Percentiles rank a stretch among this genome's conserved stretches.
Conservation (phyloP, 2,888 invertebrate genomes). For the Pseudoips prasinana region DNA sequence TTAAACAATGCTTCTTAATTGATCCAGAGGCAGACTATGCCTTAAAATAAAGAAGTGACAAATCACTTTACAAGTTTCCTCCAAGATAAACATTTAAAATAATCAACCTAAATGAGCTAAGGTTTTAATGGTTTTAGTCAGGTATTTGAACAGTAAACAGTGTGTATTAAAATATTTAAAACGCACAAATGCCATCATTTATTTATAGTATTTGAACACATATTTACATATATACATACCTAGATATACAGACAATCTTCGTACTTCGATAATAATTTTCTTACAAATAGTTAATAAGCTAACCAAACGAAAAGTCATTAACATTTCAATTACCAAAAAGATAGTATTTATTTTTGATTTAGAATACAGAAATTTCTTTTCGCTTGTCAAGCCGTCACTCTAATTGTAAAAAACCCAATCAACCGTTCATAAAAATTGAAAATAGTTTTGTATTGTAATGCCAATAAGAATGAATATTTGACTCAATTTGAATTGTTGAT, state of each 20-base stretch:
- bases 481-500: too few relatives aligned
- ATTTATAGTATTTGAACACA: constrained; percentile 34
- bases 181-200: constrained; percentile 32
- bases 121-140: too few relatives aligned
- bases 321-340: constrained; percentile 5
- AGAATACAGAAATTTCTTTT: constrained; percentile 18
- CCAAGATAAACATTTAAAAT: too few relatives aligned
- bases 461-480: too few relatives aligned
- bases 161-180: constrained; percentile 31
- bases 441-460: background rate
- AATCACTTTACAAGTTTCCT: too few relatives aligned
- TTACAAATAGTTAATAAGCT: constrained; percentile 21
- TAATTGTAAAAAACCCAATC: too few relatives aligned
- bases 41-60: too few relatives aligned
- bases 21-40: too few relatives aligned
- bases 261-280: constrained; percentile 23
- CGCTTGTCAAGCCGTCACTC: constrained; percentile 13
- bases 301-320: constrained; percentile 15
- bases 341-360: constrained; percentile 3
- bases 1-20: too few relatives aligned
- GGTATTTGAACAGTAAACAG: too few relatives aligned
- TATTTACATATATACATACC: constrained; percentile 23
- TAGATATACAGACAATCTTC: constrained; percentile 18
- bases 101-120: too few relatives aligned
- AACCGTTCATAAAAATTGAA: constrained; percentile 15